phyloP scores from a whole-genome alignment of 53 echinoderm and acorn worm genomes.

The Crossaster papposus region DNA sequence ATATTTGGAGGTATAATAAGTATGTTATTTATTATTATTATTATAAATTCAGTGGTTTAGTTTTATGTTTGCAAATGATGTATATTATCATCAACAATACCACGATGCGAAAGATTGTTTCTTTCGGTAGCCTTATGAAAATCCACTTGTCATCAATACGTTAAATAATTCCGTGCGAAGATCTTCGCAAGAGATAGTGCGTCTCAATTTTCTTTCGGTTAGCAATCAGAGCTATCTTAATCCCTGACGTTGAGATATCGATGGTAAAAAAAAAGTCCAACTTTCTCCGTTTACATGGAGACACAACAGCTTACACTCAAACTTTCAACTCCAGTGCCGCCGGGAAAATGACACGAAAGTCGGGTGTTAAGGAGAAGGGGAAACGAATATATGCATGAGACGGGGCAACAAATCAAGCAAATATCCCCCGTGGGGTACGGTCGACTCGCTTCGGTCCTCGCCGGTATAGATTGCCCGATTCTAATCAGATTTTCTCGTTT shows the following conservation, averaged over 20 bases:
- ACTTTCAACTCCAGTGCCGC: background rate
- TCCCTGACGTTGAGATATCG: background rate
- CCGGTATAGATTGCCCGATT: constrained; percentile 39
- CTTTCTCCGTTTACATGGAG: background rate
- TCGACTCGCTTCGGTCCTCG: background rate
- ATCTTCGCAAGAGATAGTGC: no score
- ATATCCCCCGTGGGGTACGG: background rate
- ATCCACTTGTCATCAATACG: no score
- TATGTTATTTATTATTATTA: no score
- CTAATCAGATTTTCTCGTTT: constrained; percentile 36
- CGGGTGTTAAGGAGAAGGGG: background rate
- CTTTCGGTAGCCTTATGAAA: no score
- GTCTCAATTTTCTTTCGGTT: no score
- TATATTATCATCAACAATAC: no score
- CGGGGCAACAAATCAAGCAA: background rate
- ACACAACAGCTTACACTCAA: background rate
- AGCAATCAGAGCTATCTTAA: background rate
- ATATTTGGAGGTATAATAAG: no score
- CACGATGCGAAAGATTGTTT: no score
- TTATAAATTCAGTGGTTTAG: no score
- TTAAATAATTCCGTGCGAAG: no score
- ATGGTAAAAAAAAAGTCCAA: background rate
- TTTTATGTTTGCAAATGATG: no score
- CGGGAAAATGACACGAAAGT: background rate
- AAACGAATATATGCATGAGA: background rate